Evolutionary conservation across 2,113 vertebrate species (phyloP).

Genomic region (Leucopsar rothschildi): DNA sequence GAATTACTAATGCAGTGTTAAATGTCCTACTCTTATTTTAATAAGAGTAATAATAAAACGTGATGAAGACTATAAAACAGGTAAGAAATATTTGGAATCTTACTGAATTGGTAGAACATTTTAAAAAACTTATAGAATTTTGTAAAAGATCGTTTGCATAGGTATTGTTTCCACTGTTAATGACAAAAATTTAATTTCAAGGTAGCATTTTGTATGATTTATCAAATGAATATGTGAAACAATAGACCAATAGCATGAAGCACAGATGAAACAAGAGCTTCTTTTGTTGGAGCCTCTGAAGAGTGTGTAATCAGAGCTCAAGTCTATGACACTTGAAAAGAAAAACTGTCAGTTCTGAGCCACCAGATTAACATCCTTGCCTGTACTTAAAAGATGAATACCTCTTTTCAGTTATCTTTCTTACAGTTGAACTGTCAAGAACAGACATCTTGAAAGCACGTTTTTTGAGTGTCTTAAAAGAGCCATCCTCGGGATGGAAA

Average conservation of each 20-base stretch:
- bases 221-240: slow-evolving; percentile 16
- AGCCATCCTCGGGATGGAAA: neutral
- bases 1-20: neutral
- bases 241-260: slow-evolving; percentile 24
- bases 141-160: neutral
- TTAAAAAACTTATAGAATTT: neutral
- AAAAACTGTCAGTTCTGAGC: slow-evolving; percentile 52
- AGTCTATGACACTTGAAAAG: slow-evolving; percentile 56
- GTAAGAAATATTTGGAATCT: neutral
- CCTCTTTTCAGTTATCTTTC: slow-evolving; percentile 34
- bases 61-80: neutral
- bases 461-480: slow-evolving; percentile 5
- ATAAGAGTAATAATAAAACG: neutral
- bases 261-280: neutral
- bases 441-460: slow-evolving; percentile 29
- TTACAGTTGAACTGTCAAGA: slow-evolving; percentile 22
- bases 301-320: slow-evolving; percentile 54
- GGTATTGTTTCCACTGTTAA: neutral
- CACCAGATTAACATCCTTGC: slow-evolving; percentile 43
- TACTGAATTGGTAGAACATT: neutral
- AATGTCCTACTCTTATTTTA: neutral
- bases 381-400: slow-evolving; percentile 42
- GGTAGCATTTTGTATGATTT: slow-evolving; percentile 7
- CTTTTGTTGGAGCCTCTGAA: slow-evolving; percentile 37
- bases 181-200: slow-evolving; percentile 10